These are phyloP conservation scores for Eriocheir sinensis DNA, from an alignment of 1,140 invertebrate genomes.

Conservation along the genomic window DNA sequence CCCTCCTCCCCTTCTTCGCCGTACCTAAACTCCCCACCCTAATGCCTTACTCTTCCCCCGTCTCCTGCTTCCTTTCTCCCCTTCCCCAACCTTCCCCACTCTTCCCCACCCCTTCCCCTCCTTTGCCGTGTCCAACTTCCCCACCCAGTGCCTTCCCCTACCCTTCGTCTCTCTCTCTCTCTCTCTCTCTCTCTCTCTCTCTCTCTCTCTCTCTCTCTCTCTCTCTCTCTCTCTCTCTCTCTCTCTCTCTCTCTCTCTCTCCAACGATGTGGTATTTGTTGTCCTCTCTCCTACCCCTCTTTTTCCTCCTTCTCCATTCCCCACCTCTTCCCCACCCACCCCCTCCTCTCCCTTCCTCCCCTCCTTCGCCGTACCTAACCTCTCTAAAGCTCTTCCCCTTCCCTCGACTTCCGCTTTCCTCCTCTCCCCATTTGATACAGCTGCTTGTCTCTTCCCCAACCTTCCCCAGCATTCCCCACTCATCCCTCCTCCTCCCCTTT, in stretches of 20 bases:
- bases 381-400: no score
- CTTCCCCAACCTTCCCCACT: neutral
- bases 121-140: no score
- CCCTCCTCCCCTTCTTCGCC: no score
- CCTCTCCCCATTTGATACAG: neutral
- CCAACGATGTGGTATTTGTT: no score
- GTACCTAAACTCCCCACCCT: no score
- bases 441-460: neutral
- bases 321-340: neutral
- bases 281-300: conserved; percentile 7
- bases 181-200: neutral
- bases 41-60: neutral
- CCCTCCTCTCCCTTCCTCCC: neutral
- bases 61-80: no score
- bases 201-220: conserved; percentile 6
- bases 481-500: no score
- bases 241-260: conserved; percentile 10
- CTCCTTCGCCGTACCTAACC: no score
- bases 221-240: conserved; percentile 22
- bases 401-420: no score
- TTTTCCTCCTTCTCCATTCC: neutral
- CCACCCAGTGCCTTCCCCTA: no score
- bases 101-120: no score
- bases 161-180: no score
- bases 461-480: neutral